Evolutionary conservation across 2,888 invertebrate genomes (phyloP).

Genomic region (Bombyx huttoni): DNA sequence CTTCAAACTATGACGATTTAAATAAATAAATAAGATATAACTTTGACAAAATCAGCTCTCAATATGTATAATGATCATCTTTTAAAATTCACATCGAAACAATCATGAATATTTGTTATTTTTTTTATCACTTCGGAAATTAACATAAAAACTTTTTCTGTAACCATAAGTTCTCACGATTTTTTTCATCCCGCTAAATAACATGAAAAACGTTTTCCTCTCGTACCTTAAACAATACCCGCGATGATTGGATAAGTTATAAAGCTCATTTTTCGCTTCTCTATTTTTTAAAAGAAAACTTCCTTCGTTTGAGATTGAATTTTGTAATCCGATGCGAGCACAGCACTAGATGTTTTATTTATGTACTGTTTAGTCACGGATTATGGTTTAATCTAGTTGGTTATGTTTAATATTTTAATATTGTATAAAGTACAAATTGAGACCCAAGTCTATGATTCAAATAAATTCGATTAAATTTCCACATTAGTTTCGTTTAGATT

Average conservation of each 20-base stretch:
- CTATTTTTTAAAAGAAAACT: background rate
- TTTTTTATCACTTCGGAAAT: background rate
- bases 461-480: too few relatives aligned
- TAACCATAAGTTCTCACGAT: background rate
- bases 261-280: background rate
- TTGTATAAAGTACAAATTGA: too few relatives aligned
- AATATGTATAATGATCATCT: background rate
- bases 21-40: too few relatives aligned
- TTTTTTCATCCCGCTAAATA: background rate
- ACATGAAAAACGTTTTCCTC: constrained; percentile 1
- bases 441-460: too few relatives aligned
- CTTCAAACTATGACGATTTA: too few relatives aligned
- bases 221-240: background rate
- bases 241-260: background rate
- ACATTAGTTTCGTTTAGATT: too few relatives aligned
- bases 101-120: background rate
- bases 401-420: too few relatives aligned
- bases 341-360: too few relatives aligned
- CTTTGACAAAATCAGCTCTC: background rate
- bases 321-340: background rate
- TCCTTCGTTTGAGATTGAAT: background rate
- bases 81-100: background rate
- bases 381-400: too few relatives aligned
- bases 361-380: too few relatives aligned
- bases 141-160: background rate